A percentile compares a stretch with the other conserved stretches of the same genome.
These are phyloP conservation scores for Calameuta pallipes DNA, from an alignment of 2,888 invertebrate genomes.

Conservation along the genomic window DNA sequence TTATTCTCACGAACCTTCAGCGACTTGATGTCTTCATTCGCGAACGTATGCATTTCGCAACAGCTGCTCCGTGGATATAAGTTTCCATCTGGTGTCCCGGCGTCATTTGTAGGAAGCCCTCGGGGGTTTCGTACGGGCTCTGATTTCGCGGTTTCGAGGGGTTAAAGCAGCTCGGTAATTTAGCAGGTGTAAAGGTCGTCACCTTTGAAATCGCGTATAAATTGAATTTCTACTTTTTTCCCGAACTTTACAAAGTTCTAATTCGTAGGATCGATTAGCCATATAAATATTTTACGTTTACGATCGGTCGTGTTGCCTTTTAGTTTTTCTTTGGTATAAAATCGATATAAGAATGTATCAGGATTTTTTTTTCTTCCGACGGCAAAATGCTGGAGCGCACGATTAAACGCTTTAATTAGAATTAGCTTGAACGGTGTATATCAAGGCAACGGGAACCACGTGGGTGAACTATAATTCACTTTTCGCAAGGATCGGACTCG, in stretches of 20 bases:
- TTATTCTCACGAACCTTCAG: background rate
- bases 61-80: slow-evolving; percentile 32
- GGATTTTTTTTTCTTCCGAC: background rate
- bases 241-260: background rate
- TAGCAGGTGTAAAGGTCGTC: slow-evolving; percentile 57
- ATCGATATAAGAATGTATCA: background rate
- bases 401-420: background rate
- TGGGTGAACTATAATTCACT: background rate
- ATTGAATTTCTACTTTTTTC: background rate
- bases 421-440: background rate
- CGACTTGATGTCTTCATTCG: slow-evolving; percentile 29
- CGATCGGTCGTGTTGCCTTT: no score
- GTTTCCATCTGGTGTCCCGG: slow-evolving; percentile 35
- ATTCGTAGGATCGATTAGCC: background rate
- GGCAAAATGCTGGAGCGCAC: background rate
- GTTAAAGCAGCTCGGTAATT: slow-evolving; percentile 27
- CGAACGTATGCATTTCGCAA: slow-evolving; percentile 28
- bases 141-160: slow-evolving; percentile 23
- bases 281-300: background rate
- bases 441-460: background rate
- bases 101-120: slow-evolving; percentile 17
- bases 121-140: background rate
- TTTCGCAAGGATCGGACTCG: background rate
- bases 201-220: background rate
- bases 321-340: no score